Percentiles rank a stretch among this genome's conserved stretches.
Conservation (phyloP, 1,140 invertebrate species). For the Belonocnema kinseyi region DNA sequence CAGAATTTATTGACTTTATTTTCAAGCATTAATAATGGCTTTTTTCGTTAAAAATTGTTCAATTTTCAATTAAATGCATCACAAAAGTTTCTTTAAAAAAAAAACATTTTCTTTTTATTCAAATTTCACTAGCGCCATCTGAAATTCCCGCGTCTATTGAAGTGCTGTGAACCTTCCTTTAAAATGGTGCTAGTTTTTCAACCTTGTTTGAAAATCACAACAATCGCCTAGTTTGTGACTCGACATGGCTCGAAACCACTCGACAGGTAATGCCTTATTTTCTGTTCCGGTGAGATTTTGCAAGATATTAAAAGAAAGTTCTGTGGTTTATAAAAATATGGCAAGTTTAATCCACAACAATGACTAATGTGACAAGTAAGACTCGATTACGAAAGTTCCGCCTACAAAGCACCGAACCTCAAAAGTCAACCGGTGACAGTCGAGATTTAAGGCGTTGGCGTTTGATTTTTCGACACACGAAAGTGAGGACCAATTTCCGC, state of each 20-base stretch:
- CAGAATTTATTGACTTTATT: too few species aligned
- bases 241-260: too few species aligned
- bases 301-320: constrained; percentile 32
- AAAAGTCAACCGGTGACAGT: constrained; percentile 38
- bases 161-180: too few species aligned
- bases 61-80: too few species aligned
- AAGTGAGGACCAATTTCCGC: constrained; percentile 4
- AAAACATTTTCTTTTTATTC: too few species aligned
- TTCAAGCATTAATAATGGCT: too few species aligned
- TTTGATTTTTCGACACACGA: constrained; percentile 11
- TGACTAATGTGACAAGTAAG: constrained; percentile 23
- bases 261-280: background rate
- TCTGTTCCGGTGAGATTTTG: constrained; percentile 15
- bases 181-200: background rate
- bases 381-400: constrained; percentile 28
- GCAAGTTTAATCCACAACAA: constrained; percentile 30
- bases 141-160: too few species aligned
- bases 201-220: background rate
- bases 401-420: constrained; percentile 28
- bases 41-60: too few species aligned
- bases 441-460: constrained; percentile 38
- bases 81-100: too few species aligned
- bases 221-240: background rate
- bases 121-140: too few species aligned
- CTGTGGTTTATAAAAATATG: constrained; percentile 33